Evolutionary conservation across 1,140 invertebrate genomes (phyloP), one percentile per base, ranked within the genome.

Genomic region (Monomorium pharaonis): DNA sequence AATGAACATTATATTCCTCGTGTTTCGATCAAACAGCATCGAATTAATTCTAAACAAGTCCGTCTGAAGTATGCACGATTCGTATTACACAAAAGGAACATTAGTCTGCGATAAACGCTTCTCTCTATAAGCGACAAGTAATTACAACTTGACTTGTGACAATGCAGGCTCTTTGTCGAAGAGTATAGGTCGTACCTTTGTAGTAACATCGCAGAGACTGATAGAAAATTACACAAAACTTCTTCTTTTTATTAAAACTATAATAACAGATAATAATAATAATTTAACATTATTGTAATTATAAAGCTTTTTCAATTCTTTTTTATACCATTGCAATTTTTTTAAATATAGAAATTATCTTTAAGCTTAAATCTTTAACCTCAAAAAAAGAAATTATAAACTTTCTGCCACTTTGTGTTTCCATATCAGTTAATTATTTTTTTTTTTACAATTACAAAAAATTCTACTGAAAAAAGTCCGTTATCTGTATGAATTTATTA

Each of bases 41-140:
- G 3, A 87, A 81, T 87, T 87, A 80, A 86, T 72, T 80, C 54
- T 37, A 80, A 86, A 80, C 65, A 72, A n/a, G n/a, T n/a, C n/a
- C 16, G 44, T 3, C 4, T 5, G n/a, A 70, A 56, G 72, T n/a
- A 24, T 16, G 24, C 42, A 49, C 27, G 6, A 49, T 60, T 77
- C 37, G 24, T 9, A 51, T 42, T 18, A 58, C 21, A 78, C n/a
- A n/a, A n/a, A 86, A 51, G 60, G 51, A 60, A 69, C 4, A 44
- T 67, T 14, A 37, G 27, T 44, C 21, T 44, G 16, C 6, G 12
- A 58, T 24, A 78, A 77, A 30, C 37, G 5, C 3, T 44, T 49
- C 42, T 33, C 60, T 10, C 14, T 14, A 58, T 42, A 33, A 49
- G 6, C 14, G 33, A 21, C 42, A 33, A 49, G 60, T 14, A 65